Evolutionary conservation across 2,888 invertebrate genomes (phyloP).

Genomic region (Congeria kusceri): DNA sequence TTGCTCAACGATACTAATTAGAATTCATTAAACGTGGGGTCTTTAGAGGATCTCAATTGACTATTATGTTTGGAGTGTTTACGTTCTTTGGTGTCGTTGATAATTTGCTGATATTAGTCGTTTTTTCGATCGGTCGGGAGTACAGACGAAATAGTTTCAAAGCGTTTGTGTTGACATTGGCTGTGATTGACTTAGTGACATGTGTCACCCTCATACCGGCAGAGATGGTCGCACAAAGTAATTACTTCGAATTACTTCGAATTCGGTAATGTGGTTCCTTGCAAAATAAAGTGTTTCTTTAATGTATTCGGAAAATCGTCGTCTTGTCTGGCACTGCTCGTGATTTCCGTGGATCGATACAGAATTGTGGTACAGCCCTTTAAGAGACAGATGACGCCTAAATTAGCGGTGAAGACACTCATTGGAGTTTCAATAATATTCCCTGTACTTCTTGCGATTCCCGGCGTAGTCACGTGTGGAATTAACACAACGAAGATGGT

Average conservation of each 20-base stretch:
- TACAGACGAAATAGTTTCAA: conserved; percentile 27
- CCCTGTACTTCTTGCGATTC: conserved; percentile 14
- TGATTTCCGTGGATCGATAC: too few species aligned
- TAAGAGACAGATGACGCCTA: conserved; percentile 22
- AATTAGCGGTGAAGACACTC: conserved; percentile 17
- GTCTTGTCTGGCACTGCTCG: too few species aligned
- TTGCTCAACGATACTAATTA: too few species aligned
- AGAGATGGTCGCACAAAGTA: conserved; percentile 50
- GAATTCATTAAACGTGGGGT: too few species aligned
- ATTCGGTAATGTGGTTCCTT: conserved; percentile 30
- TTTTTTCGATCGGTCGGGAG: conserved; percentile 43
- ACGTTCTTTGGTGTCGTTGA: conserved; percentile 31
- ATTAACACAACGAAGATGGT: conserved; percentile 41
- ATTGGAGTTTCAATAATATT: conserved; percentile 8
- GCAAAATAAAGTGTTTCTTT: conserved; percentile 52
- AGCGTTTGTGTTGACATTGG: conserved; percentile 25
- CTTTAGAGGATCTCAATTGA: conserved; percentile 9
- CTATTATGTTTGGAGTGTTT: conserved; percentile 27
- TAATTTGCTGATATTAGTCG: conserved; percentile 33
- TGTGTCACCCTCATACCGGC: conserved; percentile 49
- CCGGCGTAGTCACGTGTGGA: conserved; percentile 48
- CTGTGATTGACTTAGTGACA: conserved; percentile 43
- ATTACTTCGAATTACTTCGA: conserved; percentile 44
- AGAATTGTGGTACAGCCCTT: conserved; percentile 22
- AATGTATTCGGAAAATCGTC: conserved; percentile 28